These are phyloP conservation scores for Varanus komodoensis DNA, from an alignment of 2,113 vertebrate genomes.

Conservation along the genomic window DNA sequence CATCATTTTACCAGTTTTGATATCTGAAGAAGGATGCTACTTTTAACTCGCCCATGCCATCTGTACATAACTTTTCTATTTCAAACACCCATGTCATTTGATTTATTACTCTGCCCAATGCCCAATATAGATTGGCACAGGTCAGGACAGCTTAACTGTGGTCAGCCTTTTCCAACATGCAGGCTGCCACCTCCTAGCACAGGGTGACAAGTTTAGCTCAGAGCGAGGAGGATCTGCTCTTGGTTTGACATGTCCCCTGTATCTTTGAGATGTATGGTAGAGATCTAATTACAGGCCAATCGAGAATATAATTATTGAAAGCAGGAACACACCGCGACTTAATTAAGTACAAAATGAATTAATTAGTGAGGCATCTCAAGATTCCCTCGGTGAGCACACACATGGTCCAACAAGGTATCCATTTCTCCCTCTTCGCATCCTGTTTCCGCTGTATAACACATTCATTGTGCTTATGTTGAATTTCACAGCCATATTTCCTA, in stretches of 20 bases:
- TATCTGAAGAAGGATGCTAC: conserved; percentile 54
- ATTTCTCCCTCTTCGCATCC: conserved; percentile 42
- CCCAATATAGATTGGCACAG: conserved; percentile 52
- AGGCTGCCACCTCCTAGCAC: conserved; percentile 46
- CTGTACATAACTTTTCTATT: conserved; percentile 61
- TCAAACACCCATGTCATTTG: conserved; percentile 61
- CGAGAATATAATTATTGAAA: conserved; percentile 52
- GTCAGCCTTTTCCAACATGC: conserved; percentile 39
- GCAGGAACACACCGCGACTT: conserved; percentile 36
- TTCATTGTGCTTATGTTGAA: conserved; percentile 38
- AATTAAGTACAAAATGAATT: conserved; percentile 66
- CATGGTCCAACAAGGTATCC: conserved; percentile 37
- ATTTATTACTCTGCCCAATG: conserved; percentile 60
- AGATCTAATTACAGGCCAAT: conserved; percentile 64
- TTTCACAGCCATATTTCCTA: not conserved
- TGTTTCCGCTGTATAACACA: conserved; percentile 29
- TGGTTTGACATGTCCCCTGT: conserved; percentile 51
- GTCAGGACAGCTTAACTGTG: conserved; percentile 51
- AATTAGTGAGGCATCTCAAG: conserved; percentile 54
- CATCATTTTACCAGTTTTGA: conserved; percentile 56
- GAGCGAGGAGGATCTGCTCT: conserved; percentile 65
- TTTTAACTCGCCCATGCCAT: conserved; percentile 51
- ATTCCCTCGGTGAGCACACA: conserved; percentile 42
- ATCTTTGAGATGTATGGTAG: conserved; percentile 45
- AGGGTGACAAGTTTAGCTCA: conserved; percentile 70